Percentiles rank a stretch among this genome's conserved stretches.
Conservation (phyloP, 1,140 invertebrate species). For the Bombus waltoni region DNA sequence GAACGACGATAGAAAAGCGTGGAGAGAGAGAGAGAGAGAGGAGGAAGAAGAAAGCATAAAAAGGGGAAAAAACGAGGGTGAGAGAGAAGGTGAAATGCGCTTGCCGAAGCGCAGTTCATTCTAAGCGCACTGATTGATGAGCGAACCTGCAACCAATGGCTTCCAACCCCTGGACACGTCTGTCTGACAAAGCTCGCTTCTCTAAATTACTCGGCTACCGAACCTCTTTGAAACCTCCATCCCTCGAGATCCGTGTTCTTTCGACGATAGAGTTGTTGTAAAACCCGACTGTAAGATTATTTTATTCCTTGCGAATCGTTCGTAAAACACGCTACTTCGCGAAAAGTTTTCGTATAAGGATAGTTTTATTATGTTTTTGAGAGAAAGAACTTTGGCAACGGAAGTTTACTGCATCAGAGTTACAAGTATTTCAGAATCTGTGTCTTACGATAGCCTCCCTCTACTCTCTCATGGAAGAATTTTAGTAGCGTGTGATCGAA, state of each 20-base stretch:
- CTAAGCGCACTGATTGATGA: conserved; percentile 64
- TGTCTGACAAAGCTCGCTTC: conserved; percentile 18
- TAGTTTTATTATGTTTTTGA: not conserved
- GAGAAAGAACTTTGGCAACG: not conserved
- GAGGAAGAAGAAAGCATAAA: not conserved
- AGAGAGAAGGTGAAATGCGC: conserved; percentile 15
- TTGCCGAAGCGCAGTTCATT: conserved; percentile 51
- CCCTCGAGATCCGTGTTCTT: not conserved
- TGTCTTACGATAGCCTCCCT: not conserved
- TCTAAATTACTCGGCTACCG: conserved; percentile 14
- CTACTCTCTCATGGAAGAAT: no score
- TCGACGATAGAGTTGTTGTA: not conserved
- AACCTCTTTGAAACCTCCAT: conserved; percentile 4
- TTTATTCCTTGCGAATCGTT: not conserved
- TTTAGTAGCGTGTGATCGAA: not conserved
- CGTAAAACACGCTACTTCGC: not conserved
- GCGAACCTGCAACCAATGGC: conserved; percentile 50
- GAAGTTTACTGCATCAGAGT: not conserved
- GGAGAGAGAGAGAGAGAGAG: not conserved
- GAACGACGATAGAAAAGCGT: not conserved
- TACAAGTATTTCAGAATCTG: not conserved
- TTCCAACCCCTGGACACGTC: conserved; percentile 34
- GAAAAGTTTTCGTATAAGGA: not conserved
- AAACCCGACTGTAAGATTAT: not conserved
- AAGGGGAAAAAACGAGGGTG: no score